Percentiles rank a stretch among this genome's conserved stretches.
Conservation (phyloP, 2,113 vertebrate species). For the Cranoglanis bouderius region DNA sequence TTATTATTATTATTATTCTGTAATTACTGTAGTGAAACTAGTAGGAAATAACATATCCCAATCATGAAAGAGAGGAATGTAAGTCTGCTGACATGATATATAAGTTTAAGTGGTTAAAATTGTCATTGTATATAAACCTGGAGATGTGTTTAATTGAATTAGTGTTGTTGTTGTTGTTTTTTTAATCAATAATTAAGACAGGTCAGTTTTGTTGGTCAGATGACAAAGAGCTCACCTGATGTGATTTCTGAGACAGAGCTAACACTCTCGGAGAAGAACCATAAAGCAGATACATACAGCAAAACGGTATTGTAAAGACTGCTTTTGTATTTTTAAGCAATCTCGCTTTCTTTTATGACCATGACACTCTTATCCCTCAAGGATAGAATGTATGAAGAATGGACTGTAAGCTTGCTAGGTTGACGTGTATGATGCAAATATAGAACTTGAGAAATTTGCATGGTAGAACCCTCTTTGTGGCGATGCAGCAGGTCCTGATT, state of each 20-base stretch:
- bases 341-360: neutral
- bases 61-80: neutral
- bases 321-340: neutral
- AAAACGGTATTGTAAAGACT: slow-evolving; percentile 13
- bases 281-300: neutral
- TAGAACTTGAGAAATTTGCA: slow-evolving; percentile 12
- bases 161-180: neutral
- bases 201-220: slow-evolving; percentile 57
- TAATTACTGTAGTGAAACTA: neutral
- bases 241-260: slow-evolving; percentile 46
- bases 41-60: neutral
- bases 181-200: slow-evolving; percentile 8
- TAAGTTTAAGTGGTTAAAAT: neutral
- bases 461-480: neutral
- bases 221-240: slow-evolving; percentile 57
- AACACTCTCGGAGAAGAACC: slow-evolving; percentile 23
- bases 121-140: neutral
- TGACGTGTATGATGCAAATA: slow-evolving; percentile 9
- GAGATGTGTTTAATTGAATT: neutral
- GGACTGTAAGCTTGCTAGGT: neutral
- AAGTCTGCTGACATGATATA: neutral
- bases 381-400: neutral
- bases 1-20: too few relatives aligned
- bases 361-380: neutral
- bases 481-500: neutral